phyloP scores from a whole-genome alignment of 1,140 invertebrate genomes.

The Apis florea region DNA sequence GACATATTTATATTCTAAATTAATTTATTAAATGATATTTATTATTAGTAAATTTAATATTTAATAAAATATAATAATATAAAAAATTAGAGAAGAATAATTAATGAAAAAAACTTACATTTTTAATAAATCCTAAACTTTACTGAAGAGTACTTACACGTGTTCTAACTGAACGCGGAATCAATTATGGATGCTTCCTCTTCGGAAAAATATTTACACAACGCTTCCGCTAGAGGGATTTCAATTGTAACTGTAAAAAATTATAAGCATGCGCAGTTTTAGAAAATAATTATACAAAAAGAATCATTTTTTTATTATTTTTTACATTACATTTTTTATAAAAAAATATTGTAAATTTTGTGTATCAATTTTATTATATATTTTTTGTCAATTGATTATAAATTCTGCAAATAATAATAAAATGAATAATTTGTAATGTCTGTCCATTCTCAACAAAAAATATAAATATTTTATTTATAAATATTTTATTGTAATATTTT shows the following conservation, averaged over 20 bases:
- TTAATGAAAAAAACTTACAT: not conserved
- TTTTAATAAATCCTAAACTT: not conserved
- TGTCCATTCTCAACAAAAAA: not conserved
- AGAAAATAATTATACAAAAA: not conserved
- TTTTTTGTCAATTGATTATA: too few relatives aligned
- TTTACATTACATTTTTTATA: not conserved
- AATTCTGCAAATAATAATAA: too few relatives aligned
- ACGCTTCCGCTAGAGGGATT: not conserved
- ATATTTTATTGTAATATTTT: not conserved
- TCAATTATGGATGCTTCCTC: not conserved
- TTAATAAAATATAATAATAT: not conserved
- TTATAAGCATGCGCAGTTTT: not conserved
- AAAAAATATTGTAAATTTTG: not conserved
- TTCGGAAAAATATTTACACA: not conserved
- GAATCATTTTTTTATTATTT: not conserved
- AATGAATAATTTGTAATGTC: too few relatives aligned
- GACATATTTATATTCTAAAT: not conserved
- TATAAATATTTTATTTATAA: not conserved
- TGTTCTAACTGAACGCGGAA: not conserved
- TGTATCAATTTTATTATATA: too few relatives aligned
- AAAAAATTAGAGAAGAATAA: too few relatives aligned
- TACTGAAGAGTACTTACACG: not conserved
- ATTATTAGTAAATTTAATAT: not conserved
- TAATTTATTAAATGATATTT: not conserved
- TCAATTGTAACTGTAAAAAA: not conserved